Evolutionary conservation across 2,888 invertebrate genomes (phyloP).

Genomic region (Leptopilina myrica): DNA sequence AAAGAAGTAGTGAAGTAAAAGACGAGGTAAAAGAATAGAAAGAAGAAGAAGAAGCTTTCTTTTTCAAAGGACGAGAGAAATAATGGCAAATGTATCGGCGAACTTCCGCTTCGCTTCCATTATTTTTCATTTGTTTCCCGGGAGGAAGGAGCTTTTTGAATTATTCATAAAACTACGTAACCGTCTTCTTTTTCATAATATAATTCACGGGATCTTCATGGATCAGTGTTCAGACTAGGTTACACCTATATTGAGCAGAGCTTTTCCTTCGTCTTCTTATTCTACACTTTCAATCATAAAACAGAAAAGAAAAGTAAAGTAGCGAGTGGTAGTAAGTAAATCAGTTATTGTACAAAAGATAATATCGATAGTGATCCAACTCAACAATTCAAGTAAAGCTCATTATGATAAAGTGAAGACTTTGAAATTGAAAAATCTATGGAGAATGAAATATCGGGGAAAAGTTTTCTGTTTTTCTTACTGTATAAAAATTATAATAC

Average conservation of each 20-base stretch:
- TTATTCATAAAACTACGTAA: slow-evolving; percentile 52
- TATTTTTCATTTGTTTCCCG: slow-evolving; percentile 70
- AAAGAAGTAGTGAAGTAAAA: slow-evolving; percentile 51
- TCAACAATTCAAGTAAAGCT: slow-evolving; percentile 16
- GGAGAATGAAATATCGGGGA: background rate
- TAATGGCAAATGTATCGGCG: slow-evolving; percentile 66
- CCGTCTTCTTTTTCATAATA: slow-evolving; percentile 62
- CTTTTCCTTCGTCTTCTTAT: background rate
- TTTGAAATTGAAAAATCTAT: background rate
- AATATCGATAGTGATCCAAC: background rate
- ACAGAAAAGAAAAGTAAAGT: background rate
- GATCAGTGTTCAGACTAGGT: slow-evolving; percentile 50
- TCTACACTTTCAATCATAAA: slow-evolving; percentile 27
- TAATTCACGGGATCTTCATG: slow-evolving; percentile 61
- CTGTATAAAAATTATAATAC: no score
- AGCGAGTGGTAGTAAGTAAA: background rate
- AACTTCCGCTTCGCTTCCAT: slow-evolving; percentile 66
- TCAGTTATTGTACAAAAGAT: slow-evolving; percentile 1
- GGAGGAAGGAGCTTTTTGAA: slow-evolving; percentile 52
- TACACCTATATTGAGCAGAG: slow-evolving; percentile 21
- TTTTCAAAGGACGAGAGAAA: slow-evolving; percentile 54
- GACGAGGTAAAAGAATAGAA: slow-evolving; percentile 45
- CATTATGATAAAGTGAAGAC: background rate
- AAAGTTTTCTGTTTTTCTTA: no score
- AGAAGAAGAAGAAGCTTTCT: slow-evolving; percentile 46